Percentiles rank a stretch among this genome's conserved stretches.
Conservation (phyloP, 1,140 invertebrate genomes). For the Harlomillsia oculata region DNA sequence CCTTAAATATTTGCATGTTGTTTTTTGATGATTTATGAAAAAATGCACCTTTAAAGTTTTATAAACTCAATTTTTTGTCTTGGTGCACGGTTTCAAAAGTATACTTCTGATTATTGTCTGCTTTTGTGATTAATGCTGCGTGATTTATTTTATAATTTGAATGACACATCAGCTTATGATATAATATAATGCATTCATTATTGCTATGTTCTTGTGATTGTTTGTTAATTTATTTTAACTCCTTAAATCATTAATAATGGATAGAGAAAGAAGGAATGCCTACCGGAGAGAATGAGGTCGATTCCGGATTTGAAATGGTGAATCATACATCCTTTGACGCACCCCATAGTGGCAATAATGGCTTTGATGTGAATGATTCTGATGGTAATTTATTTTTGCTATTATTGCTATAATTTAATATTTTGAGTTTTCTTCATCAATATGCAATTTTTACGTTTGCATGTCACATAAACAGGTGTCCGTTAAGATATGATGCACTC, state of each 20-base stretch:
- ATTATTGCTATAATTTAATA: not conserved
- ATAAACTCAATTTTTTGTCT: not conserved
- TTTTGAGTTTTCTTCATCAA: not conserved
- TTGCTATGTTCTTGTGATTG: not conserved
- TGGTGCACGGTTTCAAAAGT: not conserved
- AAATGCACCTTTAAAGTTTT: no score
- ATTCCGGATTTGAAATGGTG: slow-evolving; percentile 30
- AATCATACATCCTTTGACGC: slow-evolving; percentile 24
- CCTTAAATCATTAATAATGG: not conserved
- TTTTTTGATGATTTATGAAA: no score
- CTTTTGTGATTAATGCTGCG: no score
- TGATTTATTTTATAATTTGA: not conserved
- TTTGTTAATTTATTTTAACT: not conserved
- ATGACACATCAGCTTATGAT: not conserved
- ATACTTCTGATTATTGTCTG: no score
- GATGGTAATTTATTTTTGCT: slow-evolving; percentile 4
- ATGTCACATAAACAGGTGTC: no score
- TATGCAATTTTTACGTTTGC: not conserved
- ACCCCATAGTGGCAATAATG: slow-evolving; percentile 7
- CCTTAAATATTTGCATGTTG: no score
- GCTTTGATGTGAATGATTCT: slow-evolving; percentile 19
- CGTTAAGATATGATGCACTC: no score
- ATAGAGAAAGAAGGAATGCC: slow-evolving; percentile 15
- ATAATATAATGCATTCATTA: no score
- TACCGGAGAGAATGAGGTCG: slow-evolving; percentile 16